Evolutionary conservation across 1,140 invertebrate genomes (phyloP).

Genomic region (Ganaspis sp.): DNA sequence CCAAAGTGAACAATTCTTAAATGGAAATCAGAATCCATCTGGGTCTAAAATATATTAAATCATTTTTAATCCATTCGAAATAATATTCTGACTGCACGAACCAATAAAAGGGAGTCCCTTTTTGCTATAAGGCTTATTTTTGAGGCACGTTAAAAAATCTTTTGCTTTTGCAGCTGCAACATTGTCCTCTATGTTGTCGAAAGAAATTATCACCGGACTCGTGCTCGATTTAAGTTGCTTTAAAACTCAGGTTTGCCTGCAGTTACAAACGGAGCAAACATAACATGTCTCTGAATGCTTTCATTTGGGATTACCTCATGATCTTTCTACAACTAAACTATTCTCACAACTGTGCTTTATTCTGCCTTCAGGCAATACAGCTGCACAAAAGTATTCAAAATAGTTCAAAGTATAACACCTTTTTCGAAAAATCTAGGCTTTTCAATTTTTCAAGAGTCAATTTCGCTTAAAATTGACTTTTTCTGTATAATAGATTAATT

Average conservation of each 20-base stretch:
- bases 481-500: no score
- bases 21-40: neutral
- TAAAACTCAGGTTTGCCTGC: conserved; percentile 41
- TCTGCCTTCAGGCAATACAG: conserved; percentile 56
- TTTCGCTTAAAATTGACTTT: no score
- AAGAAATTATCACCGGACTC: conserved; percentile 56
- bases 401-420: neutral
- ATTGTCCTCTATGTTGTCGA: conserved; percentile 53
- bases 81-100: neutral
- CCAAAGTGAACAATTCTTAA: neutral
- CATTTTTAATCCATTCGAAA: neutral
- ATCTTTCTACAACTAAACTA: conserved; percentile 49
- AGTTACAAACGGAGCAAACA: conserved; percentile 46
- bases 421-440: neutral
- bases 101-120: neutral
- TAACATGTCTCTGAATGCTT: conserved; percentile 57
- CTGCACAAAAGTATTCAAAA: conserved; percentile 55
- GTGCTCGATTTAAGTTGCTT: conserved; percentile 48
- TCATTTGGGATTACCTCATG: conserved; percentile 45
- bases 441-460: neutral
- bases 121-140: conserved; percentile 13
- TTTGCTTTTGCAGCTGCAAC: conserved; percentile 54
- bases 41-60: neutral
- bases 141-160: conserved; percentile 35
- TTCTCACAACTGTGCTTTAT: conserved; percentile 22